These are phyloP conservation scores for Drosophila helvetica DNA, from an alignment of 2,888 invertebrate species.

Conservation along the genomic window DNA sequence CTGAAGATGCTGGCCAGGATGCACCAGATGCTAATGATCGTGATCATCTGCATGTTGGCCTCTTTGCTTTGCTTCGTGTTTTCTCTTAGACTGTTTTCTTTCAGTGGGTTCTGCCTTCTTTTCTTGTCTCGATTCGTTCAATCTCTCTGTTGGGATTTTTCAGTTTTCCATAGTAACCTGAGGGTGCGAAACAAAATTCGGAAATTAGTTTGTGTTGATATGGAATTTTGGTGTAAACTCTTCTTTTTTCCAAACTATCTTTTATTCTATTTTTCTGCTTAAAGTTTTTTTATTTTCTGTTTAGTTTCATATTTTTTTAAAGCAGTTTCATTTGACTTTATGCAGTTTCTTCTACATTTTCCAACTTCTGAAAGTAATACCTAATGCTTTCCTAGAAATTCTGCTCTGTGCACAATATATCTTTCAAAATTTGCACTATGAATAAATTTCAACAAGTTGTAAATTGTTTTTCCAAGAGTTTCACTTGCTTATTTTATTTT, in stretches of 20 bases:
- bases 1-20: slow-evolving; percentile 44
- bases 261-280: slow-evolving; percentile 1
- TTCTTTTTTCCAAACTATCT: background rate
- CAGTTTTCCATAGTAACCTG: slow-evolving; percentile 69
- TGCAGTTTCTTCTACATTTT: background rate
- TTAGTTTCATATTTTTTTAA: background rate
- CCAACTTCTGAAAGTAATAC: background rate
- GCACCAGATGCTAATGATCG: slow-evolving; percentile 47
- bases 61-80: slow-evolving; percentile 39
- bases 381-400: background rate
- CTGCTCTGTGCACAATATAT: background rate
- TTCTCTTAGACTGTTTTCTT: slow-evolving; percentile 16
- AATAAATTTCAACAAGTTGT: too few relatives aligned
- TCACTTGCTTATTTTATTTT: slow-evolving; percentile 1
- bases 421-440: background rate
- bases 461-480: background rate
- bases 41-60: slow-evolving; percentile 44
- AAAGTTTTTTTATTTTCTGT: background rate
- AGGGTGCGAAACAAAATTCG: slow-evolving; percentile 34
- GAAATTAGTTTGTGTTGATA: slow-evolving; percentile 30
- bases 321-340: background rate
- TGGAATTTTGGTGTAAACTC: background rate
- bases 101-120: slow-evolving; percentile 5
- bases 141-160: slow-evolving; percentile 6
- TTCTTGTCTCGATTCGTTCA: slow-evolving; percentile 14